These are phyloP conservation scores for Heterodera carotae DNA, from an alignment of 1,140 invertebrate species.

Conservation along the genomic window DNA sequence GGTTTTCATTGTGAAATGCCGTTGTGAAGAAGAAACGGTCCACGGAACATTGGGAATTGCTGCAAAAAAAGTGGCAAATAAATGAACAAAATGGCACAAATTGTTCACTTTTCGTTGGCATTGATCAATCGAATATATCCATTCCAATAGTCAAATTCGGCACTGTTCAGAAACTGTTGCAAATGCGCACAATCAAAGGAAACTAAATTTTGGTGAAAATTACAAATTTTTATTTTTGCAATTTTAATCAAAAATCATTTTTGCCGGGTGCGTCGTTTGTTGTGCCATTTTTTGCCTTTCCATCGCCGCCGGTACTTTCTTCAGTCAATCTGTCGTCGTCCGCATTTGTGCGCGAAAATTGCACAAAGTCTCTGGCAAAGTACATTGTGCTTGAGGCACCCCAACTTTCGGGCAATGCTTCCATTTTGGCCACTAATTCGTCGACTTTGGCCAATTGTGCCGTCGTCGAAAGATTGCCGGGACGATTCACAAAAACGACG, in stretches of 20 bases:
- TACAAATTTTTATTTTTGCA: not conserved
- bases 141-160: constrained; percentile 63
- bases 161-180: constrained; percentile 59
- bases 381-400: constrained; percentile 63
- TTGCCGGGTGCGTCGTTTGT: not conserved
- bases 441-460: constrained; percentile 37
- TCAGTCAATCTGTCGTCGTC: constrained; percentile 40
- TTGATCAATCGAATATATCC: constrained; percentile 51
- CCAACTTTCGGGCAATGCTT: constrained; percentile 49
- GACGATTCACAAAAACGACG: constrained; percentile 59
- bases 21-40: constrained; percentile 62
- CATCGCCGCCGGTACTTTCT: not conserved
- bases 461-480: constrained; percentile 60
- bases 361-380: constrained; percentile 59
- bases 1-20: constrained; percentile 56
- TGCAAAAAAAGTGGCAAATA: no score
- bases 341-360: constrained; percentile 52
- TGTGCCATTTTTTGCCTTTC: not conserved
- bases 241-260: no score
- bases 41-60: constrained; percentile 17
- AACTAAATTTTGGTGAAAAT: not conserved
- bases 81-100: constrained; percentile 14
- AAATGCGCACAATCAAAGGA: not conserved
- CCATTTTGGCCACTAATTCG: constrained; percentile 56
- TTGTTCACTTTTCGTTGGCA: not conserved